Evolutionary conservation across 2,113 vertebrate genomes (phyloP).

Genomic region (Cricetomys ansorgei): DNA sequence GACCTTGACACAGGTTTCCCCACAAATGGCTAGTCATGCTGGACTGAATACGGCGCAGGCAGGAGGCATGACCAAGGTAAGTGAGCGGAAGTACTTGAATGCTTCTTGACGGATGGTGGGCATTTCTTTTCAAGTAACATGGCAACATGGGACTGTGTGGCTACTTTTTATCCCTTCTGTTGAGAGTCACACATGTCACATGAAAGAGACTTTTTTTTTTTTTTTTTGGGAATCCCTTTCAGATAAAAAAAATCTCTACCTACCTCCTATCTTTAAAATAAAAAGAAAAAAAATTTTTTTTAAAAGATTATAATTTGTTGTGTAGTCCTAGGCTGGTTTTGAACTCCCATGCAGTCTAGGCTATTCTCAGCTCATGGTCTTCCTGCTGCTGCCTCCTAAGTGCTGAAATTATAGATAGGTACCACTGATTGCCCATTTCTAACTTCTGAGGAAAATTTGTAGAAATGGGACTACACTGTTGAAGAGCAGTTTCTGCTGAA

Average conservation of each 20-base stretch:
- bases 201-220: background rate
- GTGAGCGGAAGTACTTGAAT: slow-evolving; percentile 67
- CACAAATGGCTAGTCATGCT: slow-evolving; percentile 92
- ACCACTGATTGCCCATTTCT: background rate
- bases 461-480: background rate
- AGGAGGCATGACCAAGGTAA: slow-evolving; percentile 96
- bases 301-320: background rate
- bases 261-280: slow-evolving; percentile 14
- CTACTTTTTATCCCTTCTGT: background rate
- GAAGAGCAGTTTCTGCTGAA: background rate
- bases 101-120: background rate
- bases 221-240: background rate
- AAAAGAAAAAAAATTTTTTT: background rate
- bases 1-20: slow-evolving; percentile 94
- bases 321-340: background rate
- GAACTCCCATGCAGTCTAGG: background rate
- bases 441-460: background rate
- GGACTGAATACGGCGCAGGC: slow-evolving; percentile 93
- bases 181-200: background rate
- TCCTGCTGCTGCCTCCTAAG: background rate
- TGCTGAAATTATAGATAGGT: background rate
- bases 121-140: background rate
- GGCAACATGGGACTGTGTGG: too few species aligned
- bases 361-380: background rate
- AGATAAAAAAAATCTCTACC: background rate